Evolutionary conservation across 2,113 vertebrate species (phyloP).

Genomic region (Callithrix jacchus): DNA sequence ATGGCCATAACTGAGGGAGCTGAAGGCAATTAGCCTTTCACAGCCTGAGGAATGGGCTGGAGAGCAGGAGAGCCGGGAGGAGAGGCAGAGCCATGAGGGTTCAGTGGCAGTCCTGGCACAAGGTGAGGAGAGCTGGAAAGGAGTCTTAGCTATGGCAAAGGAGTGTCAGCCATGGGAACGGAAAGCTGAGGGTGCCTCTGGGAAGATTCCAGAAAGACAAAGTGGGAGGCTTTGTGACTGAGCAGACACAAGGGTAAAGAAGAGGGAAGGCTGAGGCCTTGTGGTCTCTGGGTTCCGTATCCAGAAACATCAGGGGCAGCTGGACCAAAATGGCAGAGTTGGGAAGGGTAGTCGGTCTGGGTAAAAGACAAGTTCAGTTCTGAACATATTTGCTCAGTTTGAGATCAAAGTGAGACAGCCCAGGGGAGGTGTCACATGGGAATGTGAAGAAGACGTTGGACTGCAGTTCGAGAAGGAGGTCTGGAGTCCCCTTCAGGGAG

Average conservation of each 20-base stretch:
- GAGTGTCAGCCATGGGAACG: fast-evolving
- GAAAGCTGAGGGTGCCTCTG: neutral
- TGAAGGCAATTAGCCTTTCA: neutral
- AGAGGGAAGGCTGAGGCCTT: neutral
- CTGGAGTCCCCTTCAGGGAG: neutral
- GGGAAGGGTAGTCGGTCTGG: fast-evolving
- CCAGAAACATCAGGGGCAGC: neutral
- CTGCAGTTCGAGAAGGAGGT: neutral
- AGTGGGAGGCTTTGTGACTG: too few species aligned
- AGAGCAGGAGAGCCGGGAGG: neutral
- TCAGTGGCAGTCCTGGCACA: neutral
- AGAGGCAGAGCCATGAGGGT: neutral
- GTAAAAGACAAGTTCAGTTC: neutral
- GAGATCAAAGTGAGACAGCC: neutral
- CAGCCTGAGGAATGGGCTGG: neutral
- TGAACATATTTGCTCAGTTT: neutral
- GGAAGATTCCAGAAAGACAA: neutral
- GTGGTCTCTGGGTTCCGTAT: neutral
- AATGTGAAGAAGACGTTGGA: too few species aligned
- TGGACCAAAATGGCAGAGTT: fast-evolving
- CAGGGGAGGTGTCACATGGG: neutral
- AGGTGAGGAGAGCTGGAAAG: fast-evolving
- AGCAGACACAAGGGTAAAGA: neutral
- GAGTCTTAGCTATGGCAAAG: too few species aligned
- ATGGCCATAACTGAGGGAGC: too few species aligned